Conservation (phyloP, 2,888 invertebrate genomes). For the Archaeoteleia sp. region DNA sequence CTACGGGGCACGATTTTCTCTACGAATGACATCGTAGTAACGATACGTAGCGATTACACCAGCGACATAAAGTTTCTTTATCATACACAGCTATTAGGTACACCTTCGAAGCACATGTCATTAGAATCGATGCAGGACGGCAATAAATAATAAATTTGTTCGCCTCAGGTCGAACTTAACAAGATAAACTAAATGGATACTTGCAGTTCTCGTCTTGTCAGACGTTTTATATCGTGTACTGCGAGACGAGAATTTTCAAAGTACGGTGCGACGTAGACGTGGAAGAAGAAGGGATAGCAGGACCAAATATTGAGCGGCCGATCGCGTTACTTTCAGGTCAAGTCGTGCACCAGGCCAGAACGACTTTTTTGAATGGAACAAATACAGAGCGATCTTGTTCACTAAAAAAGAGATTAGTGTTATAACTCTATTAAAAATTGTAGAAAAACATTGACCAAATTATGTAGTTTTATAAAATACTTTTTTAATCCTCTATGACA, state of each 20-base stretch:
- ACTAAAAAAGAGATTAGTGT: too few relatives aligned
- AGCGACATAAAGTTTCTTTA: constrained; percentile 42
- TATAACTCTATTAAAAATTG: too few relatives aligned
- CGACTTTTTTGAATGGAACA: constrained; percentile 86
- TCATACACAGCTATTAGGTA: constrained; percentile 27
- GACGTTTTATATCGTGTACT: constrained; percentile 68
- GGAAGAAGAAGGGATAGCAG: constrained; percentile 56
- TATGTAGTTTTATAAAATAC: too few relatives aligned
- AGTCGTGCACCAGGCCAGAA: constrained; percentile 83
- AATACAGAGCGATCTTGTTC: constrained; percentile 82
- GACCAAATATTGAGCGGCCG: constrained; percentile 33
- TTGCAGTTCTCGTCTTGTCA: constrained; percentile 4
- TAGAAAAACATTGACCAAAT: too few relatives aligned
- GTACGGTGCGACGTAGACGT: constrained; percentile 43
- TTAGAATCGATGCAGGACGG: constrained; percentile 35
- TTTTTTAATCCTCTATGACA: too few relatives aligned
- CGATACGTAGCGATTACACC: constrained; percentile 28
- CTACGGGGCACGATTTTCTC: constrained; percentile 36
- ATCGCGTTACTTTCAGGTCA: constrained; percentile 64
- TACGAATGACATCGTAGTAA: constrained; percentile 34
- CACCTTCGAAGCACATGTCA: constrained; percentile 42
- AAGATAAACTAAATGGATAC: constrained; percentile 12
- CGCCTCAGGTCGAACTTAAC: constrained; percentile 15
- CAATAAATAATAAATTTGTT: constrained; percentile 34
- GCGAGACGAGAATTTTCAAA: constrained; percentile 68